Evolutionary conservation across 2,797 vertebrate species (phyloP).

Genomic region (Tragopan temminckii): DNA sequence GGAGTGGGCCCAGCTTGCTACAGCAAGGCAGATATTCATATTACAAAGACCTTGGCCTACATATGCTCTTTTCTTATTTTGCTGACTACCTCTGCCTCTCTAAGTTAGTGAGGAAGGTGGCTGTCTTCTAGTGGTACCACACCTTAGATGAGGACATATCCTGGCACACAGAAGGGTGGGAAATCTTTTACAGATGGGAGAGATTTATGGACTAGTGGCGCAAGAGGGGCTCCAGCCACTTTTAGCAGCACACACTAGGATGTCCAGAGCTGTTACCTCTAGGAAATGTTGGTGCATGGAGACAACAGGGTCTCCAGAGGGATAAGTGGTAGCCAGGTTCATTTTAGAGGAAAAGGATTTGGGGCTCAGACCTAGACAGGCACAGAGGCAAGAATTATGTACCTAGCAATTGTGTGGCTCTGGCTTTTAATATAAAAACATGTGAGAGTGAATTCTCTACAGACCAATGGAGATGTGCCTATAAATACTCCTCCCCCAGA

Average conservation of each 20-base stretch:
- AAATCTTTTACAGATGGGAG: neutral
- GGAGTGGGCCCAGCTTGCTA: neutral
- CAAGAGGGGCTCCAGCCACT: neutral
- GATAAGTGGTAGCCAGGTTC: neutral
- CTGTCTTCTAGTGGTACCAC: neutral
- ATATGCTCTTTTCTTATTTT: neutral
- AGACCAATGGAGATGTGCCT: neutral
- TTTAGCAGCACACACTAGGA: neutral
- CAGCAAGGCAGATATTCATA: neutral
- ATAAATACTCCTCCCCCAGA: neutral
- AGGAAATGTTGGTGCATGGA: neutral
- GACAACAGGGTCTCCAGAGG: neutral
- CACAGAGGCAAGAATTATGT: neutral
- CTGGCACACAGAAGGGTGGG: neutral
- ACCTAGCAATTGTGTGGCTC: neutral
- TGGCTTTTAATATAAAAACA: neutral
- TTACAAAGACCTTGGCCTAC: neutral
- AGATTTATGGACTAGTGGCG: neutral
- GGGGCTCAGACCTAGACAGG: neutral
- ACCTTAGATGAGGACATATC: neutral
- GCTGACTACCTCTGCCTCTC: neutral
- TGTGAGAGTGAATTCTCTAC: neutral
- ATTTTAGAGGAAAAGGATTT: neutral
- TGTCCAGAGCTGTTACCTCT: neutral
- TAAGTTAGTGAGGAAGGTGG: accelerated